Base-by-base conservation (phyloP, 2,113 vertebrate genomes). In the Centropus bengalensis region DNA sequence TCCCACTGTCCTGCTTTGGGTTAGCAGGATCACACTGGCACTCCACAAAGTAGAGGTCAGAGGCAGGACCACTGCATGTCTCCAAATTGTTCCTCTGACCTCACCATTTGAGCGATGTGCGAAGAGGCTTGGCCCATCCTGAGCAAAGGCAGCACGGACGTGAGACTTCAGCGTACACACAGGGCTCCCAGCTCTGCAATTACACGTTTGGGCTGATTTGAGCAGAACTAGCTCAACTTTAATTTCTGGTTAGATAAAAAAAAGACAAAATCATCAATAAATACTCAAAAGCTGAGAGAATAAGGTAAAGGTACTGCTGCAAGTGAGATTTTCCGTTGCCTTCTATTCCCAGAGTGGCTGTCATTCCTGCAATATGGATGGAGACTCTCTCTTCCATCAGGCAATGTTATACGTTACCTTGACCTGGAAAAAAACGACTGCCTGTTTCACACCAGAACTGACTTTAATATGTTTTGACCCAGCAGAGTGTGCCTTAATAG, bases 121-220 rank as follows among this genome's bases (percentile, higher is more conserved):
- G 47, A 52, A 93, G 22, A 82, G 30, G 10, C 19, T 78, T 52
- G 22, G 88, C 24, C 20, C 33, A 23, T 63, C 15, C 47, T 78
- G 66, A 87, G 26, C 15, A 24, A 28, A 60, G 33, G 56, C 21
- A 78, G 14, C 1, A 0, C 0, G 7, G 38, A 44, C 22, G 32
- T 63, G 60, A 62, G 38, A 59, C 21, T 14, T 75, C 69, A 63
- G 32, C 23, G 55, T 20, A 19, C 2, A 14, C 40, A 66, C 64
- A 58, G 18, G 19, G 11, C 59, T 83, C 44, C 40, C 23, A 68
- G 14, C 1, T 3, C 60, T 59, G 40, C 44, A 55, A 3, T 56
- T n/a, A 44, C 1, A 1, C 1, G 2, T 49, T 60, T 71, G 58
- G 54, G 82, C 23, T 75, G 52, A 33, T 55, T 45, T 47, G 58